Conservation (phyloP, 2,797 vertebrate genomes). For the Myripristis jacobus region DNA sequence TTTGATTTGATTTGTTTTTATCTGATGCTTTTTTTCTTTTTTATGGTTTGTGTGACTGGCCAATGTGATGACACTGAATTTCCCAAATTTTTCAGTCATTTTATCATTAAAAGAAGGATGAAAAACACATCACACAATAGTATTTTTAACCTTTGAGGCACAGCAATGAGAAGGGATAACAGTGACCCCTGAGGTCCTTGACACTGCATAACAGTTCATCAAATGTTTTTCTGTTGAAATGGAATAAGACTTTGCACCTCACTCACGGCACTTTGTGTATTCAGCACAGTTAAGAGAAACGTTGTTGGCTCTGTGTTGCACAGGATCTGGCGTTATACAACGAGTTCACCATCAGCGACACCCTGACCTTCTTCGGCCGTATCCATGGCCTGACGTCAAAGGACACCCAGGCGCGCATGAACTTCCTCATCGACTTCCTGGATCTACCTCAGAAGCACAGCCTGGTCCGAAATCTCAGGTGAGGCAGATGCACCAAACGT, state of each 20-base stretch:
- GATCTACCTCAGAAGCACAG: conserved; percentile 83
- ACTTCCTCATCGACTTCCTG: conserved; percentile 85
- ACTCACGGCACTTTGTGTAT: background rate
- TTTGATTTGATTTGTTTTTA: too few species aligned
- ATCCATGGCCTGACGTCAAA: conserved; percentile 82
- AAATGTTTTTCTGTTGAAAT: background rate
- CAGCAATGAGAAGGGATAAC: background rate
- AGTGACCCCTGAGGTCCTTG: too few species aligned
- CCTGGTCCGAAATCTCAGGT: conserved; percentile 87
- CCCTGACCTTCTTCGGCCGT: conserved; percentile 82
- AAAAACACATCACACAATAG: too few species aligned
- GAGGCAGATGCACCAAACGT: background rate
- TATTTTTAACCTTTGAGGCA: background rate
- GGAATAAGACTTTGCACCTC: too few species aligned
- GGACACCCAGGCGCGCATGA: conserved; percentile 79
- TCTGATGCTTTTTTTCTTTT: too few species aligned
- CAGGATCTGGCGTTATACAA: conserved; percentile 86
- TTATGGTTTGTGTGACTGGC: too few species aligned
- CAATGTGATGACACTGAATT: too few species aligned
- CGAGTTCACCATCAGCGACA: conserved; percentile 87
- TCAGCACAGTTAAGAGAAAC: background rate
- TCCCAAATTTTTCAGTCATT: too few species aligned
- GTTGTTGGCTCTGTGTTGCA: background rate
- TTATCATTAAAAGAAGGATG: too few species aligned
- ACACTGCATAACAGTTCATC: background rate